A percentile compares a stretch with the other conserved stretches of the same genome.
These are phyloP conservation scores for Aeoliscus strigatus DNA, from an alignment of 2,797 vertebrate genomes.

Conservation along the genomic window DNA sequence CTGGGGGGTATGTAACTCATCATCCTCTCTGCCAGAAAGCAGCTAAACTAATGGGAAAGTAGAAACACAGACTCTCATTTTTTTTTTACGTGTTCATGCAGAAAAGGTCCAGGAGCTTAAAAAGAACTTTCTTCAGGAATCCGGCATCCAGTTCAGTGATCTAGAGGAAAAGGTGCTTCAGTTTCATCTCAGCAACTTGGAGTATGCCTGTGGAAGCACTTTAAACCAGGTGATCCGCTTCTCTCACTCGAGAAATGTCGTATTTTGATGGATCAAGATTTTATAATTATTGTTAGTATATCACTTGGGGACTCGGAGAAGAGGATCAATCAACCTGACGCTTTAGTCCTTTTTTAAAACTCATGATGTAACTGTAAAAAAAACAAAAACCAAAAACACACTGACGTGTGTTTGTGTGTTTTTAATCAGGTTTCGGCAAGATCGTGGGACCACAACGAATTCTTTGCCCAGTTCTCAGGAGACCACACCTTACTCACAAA, in stretches of 20 bases:
- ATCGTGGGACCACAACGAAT: constrained; percentile 99
- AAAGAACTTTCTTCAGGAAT: constrained; percentile 92
- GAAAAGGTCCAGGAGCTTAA: constrained; percentile 97
- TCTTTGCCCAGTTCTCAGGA: constrained; percentile 97
- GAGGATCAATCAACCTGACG: no score
- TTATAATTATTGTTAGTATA: no score
- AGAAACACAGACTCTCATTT: no score
- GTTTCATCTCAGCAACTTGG: constrained; percentile 97
- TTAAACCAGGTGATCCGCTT: constrained; percentile 82
- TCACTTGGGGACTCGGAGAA: no score
- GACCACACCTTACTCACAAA: constrained; percentile 89
- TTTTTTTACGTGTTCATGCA: constrained; percentile 42
- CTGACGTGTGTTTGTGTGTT: neutral
- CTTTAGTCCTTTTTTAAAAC: no score
- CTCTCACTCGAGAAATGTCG: no score
- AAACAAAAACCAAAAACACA: no score
- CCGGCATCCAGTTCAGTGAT: constrained; percentile 91
- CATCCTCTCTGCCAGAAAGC: no score
- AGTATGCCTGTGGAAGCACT: constrained; percentile 92
- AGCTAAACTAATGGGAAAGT: no score
- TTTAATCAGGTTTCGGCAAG: constrained; percentile 85
- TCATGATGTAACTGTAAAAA: no score
- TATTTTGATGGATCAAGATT: constrained; percentile 1
- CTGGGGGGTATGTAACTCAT: constrained; percentile 80
- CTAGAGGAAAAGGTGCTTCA: constrained; percentile 94